Percentiles rank a stretch among this genome's conserved stretches.
Evolutionary conservation across 1,140 invertebrate species (phyloP).

Genomic region (Brachionus koreanus): DNA sequence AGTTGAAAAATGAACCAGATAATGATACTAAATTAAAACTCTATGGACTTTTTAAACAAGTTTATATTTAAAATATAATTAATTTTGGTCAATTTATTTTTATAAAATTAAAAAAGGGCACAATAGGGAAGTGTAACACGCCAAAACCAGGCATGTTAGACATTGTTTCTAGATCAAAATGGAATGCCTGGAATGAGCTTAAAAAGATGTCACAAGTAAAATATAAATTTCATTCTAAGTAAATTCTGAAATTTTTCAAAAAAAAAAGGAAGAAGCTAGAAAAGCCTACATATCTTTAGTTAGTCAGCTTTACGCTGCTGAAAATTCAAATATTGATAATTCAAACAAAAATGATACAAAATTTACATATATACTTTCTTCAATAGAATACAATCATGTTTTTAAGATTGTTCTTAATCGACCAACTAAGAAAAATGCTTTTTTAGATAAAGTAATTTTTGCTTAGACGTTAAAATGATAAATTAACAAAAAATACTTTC

Average conservation of each 20-base stretch:
- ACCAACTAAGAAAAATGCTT: constrained; percentile 73
- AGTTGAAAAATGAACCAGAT: constrained; percentile 60
- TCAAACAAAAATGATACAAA: neutral
- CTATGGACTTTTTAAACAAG: constrained; percentile 65
- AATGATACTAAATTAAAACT: constrained; percentile 63
- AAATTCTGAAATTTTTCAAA: constrained; percentile 52
- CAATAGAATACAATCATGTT: constrained; percentile 59
- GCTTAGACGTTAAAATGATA: neutral
- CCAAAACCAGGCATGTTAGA: constrained; percentile 65
- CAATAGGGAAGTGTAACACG: constrained; percentile 61
- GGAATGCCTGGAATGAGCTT: constrained; percentile 64
- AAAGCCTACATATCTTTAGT: neutral
- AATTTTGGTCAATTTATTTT: neutral
- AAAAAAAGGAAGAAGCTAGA: constrained; percentile 44
- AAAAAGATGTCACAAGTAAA: constrained; percentile 58
- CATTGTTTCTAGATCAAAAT: constrained; percentile 65
- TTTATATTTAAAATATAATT: constrained; percentile 45
- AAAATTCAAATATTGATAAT: neutral
- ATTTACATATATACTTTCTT: neutral
- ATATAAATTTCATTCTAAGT: constrained; percentile 45
- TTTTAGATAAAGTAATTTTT: constrained; percentile 62
- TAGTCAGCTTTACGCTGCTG: neutral
- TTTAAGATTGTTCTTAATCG: constrained; percentile 64
- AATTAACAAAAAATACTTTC: neutral
- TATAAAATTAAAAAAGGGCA: constrained; percentile 57